Base-by-base conservation (phyloP, 2,113 vertebrate genomes). In the Synodontis membranacea region DNA sequence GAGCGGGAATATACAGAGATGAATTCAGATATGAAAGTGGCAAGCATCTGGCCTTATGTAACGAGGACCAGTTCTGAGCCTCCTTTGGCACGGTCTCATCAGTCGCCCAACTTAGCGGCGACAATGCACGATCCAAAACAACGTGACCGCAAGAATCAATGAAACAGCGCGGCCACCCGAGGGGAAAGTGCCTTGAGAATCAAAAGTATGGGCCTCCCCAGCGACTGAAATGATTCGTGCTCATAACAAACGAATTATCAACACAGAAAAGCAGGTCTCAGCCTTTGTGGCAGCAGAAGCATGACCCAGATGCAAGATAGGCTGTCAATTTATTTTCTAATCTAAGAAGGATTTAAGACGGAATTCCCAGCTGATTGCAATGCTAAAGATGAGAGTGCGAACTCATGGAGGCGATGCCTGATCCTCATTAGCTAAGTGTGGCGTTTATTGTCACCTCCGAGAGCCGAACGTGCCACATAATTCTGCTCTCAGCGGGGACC, bases 281-380 rank as follows among this genome's bases (percentile, higher is more conserved):
- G 89, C 89, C 87, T 82, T 87, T 56, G 84, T 80, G 9, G 81
- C 91, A 90, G 92, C 88, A 88, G 88, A 92, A 86, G 88, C 87
- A 79, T 92, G 93, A 93, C 93, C 93, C 93, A 94, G 88, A 94
- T 94, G 91, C 87, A 42, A 92, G 92, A 92, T 84, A 90, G 83
- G 88, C 87, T 89, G 89, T 92, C 93, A 94, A 94, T 93, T 93
- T 92, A 92, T 94, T 94, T 94, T 92, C 90, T 93, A 91, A 93
- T 94, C 93, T 91, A 92, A 91, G 88, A 89, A 86, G 89, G 92
- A 94, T 94, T 93, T 92, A 87, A 86, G 90, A 88, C 82, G 90
- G 89, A 89, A 94, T 93, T 94, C 93, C 93, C 93, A 78, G 85
- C 87, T 89, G 93, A 92, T 90, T 92, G 89, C 83, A 39, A 90